These are phyloP conservation scores for Cherax quadricarinatus DNA, from an alignment of 1,140 invertebrate species.

Conservation along the genomic window DNA sequence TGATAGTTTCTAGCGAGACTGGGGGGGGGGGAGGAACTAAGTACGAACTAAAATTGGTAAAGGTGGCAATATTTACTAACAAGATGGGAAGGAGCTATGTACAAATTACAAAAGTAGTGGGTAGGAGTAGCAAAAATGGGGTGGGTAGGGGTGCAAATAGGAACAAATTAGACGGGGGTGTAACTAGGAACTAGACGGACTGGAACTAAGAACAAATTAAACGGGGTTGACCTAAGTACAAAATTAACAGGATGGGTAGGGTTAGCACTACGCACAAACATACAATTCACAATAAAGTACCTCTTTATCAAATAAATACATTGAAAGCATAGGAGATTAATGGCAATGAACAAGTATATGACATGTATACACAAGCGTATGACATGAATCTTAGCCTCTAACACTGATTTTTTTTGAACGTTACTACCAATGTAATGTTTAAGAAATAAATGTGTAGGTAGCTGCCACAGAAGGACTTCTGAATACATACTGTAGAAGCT, in stretches of 20 bases:
- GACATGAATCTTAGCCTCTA: not conserved
- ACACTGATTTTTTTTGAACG: not conserved
- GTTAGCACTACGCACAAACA: not conserved
- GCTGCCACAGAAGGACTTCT: slow-evolving; percentile 27
- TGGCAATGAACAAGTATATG: not conserved
- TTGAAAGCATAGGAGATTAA: not conserved
- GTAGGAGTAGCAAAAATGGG: too few species aligned
- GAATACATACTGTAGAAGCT: not conserved
- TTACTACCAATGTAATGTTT: not conserved
- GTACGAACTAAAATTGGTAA: too few species aligned
- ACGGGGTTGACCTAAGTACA: not conserved
- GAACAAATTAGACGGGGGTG: not conserved
- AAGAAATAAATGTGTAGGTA: not conserved
- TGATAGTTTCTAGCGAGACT: too few species aligned
- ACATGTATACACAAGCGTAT: not conserved
- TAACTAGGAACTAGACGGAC: not conserved
- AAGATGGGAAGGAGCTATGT: too few species aligned
- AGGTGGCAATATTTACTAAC: too few species aligned
- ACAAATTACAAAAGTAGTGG: too few species aligned
- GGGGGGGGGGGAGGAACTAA: too few species aligned
- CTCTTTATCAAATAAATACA: slow-evolving; percentile 34
- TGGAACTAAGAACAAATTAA: not conserved
- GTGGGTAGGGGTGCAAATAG: not conserved
- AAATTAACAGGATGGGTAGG: not conserved
- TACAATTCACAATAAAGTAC: not conserved